phyloP scores from a whole-genome alignment of 2,797 vertebrate genomes.

The Sebastes hubbsi region DNA sequence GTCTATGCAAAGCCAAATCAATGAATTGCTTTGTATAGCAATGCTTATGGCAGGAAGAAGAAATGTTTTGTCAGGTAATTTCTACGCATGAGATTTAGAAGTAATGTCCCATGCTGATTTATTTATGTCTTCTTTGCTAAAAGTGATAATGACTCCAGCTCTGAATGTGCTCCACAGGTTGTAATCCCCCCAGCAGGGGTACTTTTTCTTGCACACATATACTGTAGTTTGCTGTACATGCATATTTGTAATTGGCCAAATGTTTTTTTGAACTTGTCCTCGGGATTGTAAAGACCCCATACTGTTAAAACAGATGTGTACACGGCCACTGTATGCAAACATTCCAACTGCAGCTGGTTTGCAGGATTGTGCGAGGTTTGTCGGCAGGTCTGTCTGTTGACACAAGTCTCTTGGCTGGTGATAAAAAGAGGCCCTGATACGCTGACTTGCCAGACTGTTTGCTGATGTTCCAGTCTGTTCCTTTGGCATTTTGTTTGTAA shows the following conservation, averaged over 20 bases:
- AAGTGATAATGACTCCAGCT: constrained; percentile 25
- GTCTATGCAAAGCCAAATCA: constrained; percentile 13
- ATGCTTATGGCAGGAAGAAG: constrained; percentile 2
- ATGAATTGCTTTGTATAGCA: constrained; percentile 13
- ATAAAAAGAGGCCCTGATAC: constrained; percentile 40
- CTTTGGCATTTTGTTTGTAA: constrained; percentile 41
- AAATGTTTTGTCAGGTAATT: constrained; percentile 26
- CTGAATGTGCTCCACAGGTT: constrained; percentile 50
- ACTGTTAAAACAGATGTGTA: constrained; percentile 72
- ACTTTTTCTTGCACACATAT: constrained; percentile 41
- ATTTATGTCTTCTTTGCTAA: constrained; percentile 38
- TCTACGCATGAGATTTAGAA: constrained; percentile 15
- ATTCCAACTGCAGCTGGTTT: constrained; percentile 85
- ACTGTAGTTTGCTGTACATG: constrained; percentile 42
- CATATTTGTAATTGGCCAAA: constrained; percentile 53
- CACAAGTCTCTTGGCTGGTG: constrained; percentile 64
- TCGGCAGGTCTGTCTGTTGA: constrained; percentile 65
- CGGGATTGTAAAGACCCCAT: constrained; percentile 34
- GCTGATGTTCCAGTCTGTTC: constrained; percentile 20
- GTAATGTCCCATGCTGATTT: constrained; percentile 29
- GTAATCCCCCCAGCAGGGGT: not conserved
- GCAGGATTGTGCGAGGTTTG: constrained; percentile 76
- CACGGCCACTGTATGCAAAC: constrained; percentile 64
- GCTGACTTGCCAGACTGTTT: constrained; percentile 15
- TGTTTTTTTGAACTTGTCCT: constrained; percentile 39